Evolutionary conservation across 1,140 invertebrate genomes (phyloP).

Genomic region (Sinella curviseta): DNA sequence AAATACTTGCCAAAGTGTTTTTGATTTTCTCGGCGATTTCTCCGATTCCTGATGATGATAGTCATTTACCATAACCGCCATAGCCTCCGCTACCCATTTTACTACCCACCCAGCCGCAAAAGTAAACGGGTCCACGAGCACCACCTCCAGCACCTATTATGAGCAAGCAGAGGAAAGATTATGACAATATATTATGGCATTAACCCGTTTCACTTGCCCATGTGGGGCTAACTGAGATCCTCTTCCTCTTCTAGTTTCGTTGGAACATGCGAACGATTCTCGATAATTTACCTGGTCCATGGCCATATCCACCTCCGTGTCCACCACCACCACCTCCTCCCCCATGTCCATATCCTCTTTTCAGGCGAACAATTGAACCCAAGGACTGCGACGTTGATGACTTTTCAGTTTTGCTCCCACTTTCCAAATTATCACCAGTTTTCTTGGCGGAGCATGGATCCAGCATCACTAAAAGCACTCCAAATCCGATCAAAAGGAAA

Average conservation of each 20-base stretch:
- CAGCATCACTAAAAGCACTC: background rate
- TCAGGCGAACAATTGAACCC: background rate
- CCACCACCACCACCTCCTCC: background rate
- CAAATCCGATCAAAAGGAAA: background rate
- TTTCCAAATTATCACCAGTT: background rate
- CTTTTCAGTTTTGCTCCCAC: background rate
- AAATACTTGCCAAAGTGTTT: background rate
- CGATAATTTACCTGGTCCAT: background rate
- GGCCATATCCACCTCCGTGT: background rate
- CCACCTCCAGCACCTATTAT: background rate
- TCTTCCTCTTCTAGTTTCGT: too few relatives aligned
- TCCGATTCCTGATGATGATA: too few relatives aligned
- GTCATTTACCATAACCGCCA: background rate
- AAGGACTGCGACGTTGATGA: too few relatives aligned
- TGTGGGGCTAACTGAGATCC: too few relatives aligned
- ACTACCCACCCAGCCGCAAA: slow-evolving; percentile 4
- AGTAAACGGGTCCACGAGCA: slow-evolving; percentile 12
- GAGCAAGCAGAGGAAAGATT: background rate
- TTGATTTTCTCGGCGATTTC: too few relatives aligned
- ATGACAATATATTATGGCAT: too few relatives aligned
- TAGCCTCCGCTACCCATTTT: background rate
- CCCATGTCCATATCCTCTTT: background rate
- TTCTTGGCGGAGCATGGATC: background rate
- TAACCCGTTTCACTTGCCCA: too few relatives aligned
- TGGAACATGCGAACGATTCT: too few relatives aligned